Conservation (phyloP, 2,113 vertebrate species). For the Hystrix cristata region DNA sequence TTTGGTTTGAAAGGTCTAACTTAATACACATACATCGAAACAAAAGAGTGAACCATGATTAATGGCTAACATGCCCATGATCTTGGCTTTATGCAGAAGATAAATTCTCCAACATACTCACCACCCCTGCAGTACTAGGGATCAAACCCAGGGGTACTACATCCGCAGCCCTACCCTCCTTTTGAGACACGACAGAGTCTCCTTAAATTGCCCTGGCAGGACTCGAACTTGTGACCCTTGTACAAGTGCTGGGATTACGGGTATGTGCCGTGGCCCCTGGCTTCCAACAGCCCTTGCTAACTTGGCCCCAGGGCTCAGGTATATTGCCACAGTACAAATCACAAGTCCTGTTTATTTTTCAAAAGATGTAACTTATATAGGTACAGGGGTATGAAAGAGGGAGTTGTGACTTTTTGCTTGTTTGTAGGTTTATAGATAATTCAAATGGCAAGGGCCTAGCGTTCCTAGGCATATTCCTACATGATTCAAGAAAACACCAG, state of each 20-base stretch:
- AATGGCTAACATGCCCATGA: not conserved
- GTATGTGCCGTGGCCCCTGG: not conserved
- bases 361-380: not conserved
- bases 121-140: not conserved
- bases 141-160: not conserved
- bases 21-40: not conserved
- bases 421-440: not conserved
- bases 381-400: not conserved
- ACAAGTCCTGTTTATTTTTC: slow-evolving; percentile 1
- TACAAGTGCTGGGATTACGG: not conserved
- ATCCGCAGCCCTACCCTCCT: not conserved
- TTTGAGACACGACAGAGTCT: not conserved
- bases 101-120: not conserved
- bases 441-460: not conserved
- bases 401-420: not conserved
- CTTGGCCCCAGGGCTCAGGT: not conserved
- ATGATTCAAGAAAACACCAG: not conserved
- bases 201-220: not conserved
- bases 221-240: not conserved
- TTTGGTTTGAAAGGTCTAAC: slow-evolving; percentile 22
- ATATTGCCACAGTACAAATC: not conserved
- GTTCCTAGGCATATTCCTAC: not conserved
- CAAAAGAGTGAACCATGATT: not conserved
- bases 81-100: not conserved
- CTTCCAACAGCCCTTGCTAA: not conserved